phyloP scores from a whole-genome alignment of 2,113 vertebrate species.

The Notiomystis cincta region DNA sequence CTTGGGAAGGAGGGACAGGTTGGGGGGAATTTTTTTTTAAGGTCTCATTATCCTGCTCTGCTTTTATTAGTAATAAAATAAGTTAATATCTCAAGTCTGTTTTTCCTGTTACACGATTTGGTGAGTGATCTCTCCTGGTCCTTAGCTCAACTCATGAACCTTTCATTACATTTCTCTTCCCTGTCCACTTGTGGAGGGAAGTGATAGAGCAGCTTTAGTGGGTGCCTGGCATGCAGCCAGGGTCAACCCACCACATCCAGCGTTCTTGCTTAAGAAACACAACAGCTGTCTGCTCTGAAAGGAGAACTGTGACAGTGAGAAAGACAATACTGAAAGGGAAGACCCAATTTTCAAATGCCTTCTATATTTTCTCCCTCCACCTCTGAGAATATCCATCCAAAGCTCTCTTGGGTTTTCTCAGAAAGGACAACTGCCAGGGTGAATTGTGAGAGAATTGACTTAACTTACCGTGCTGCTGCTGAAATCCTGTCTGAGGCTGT shows the following conservation, averaged over 20 bases:
- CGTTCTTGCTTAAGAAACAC: neutral
- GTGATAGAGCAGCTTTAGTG: neutral
- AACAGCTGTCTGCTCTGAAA: slow-evolving; percentile 10
- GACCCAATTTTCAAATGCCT: neutral
- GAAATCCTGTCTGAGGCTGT: slow-evolving; percentile 34
- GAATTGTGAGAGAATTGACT: slow-evolving; percentile 21
- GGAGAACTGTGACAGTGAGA: neutral
- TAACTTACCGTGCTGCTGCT: neutral
- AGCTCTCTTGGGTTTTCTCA: neutral
- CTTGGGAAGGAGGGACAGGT: neutral
- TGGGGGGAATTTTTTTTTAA: neutral
- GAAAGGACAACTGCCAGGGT: slow-evolving; percentile 6
- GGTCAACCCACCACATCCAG: neutral
- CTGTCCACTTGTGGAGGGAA: neutral
- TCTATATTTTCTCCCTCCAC: neutral
- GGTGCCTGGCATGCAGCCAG: neutral
- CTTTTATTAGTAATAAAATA: neutral
- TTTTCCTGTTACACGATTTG: neutral
- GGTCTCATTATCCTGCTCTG: neutral
- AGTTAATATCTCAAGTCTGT: neutral
- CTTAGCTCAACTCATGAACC: neutral
- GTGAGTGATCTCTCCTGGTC: neutral
- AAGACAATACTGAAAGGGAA: neutral
- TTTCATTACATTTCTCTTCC: neutral
- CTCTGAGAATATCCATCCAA: neutral